These are phyloP conservation scores for Cosmorhoe ocellata DNA, from an alignment of 2,888 invertebrate genomes.

Conservation along the genomic window DNA sequence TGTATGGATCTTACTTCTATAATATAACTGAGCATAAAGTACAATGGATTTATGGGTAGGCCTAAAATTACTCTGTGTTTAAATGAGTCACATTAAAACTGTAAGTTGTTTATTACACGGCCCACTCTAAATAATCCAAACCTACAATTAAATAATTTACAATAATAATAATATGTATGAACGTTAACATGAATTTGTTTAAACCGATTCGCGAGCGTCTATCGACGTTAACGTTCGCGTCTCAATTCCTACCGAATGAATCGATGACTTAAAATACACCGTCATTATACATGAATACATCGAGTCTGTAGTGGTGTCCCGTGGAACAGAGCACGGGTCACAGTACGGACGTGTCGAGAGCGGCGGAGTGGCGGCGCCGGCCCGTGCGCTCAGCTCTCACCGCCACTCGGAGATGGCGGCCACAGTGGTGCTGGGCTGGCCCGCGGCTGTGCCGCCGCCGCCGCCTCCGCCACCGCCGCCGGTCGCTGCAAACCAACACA, in stretches of 20 bases:
- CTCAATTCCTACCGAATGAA: conserved; percentile 44
- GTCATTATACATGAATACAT: conserved; percentile 44
- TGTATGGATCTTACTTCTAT: conserved; percentile 52
- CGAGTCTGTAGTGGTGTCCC: conserved; percentile 40
- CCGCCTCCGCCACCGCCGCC: conserved; percentile 44
- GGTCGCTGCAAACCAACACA: conserved; percentile 44
- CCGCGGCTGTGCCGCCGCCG: conserved; percentile 47
- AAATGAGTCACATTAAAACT: conserved; percentile 42
- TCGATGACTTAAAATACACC: conserved; percentile 40
- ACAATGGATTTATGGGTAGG: conserved; percentile 61
- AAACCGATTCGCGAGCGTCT: conserved; percentile 35
- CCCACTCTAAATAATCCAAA: conserved; percentile 55
- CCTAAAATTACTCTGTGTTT: conserved; percentile 44
- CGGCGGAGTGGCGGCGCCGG: conserved; percentile 43
- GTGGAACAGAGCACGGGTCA: conserved; percentile 21
- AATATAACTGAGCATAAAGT: conserved; percentile 79
- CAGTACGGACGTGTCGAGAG: conserved; percentile 22
- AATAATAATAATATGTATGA: conserved; percentile 69
- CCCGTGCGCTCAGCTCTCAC: conserved; percentile 59
- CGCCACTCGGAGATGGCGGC: conserved; percentile 83
- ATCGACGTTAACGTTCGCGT: conserved; percentile 39
- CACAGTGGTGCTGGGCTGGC: conserved; percentile 83
- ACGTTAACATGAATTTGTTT: conserved; percentile 64
- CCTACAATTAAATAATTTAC: conserved; percentile 74
- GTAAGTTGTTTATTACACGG: conserved; percentile 43